Evolutionary conservation across 2,797 vertebrate genomes (phyloP).

Genomic region (Dermochelys coriacea): DNA sequence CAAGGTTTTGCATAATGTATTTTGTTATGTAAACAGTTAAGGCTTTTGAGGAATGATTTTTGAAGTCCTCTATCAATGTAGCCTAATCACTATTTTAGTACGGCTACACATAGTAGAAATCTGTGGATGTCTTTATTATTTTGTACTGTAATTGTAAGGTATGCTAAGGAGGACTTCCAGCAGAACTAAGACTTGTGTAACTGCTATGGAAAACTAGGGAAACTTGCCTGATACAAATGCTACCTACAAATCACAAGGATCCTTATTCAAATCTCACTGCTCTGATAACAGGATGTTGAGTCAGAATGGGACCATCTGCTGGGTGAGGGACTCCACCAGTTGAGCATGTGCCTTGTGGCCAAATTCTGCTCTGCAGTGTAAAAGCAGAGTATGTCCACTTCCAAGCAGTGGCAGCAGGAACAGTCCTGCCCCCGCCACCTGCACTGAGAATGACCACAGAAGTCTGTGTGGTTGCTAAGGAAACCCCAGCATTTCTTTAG

Average conservation of each 20-base stretch:
- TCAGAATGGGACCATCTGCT: not conserved
- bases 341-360: fast-evolving
- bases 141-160: not conserved
- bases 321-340: not conserved
- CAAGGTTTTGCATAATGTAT: not conserved
- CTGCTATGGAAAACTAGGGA: not conserved
- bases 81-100: not conserved
- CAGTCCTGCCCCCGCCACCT: fast-evolving
- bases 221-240: not conserved
- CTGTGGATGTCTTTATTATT: not conserved
- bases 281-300: not conserved
- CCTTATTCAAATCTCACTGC: not conserved
- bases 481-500: not conserved
- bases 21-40: not conserved
- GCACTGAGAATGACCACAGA: not conserved
- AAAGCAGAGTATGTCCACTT: not conserved
- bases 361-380: not conserved
- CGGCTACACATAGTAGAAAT: not conserved
- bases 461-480: not conserved
- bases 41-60: constrained; percentile 23
- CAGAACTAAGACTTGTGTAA: not conserved
- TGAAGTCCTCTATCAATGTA: not conserved
- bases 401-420: not conserved
- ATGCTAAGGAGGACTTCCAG: not conserved
- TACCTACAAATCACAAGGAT: not conserved